Percentiles rank a stretch among this genome's conserved stretches.
Conservation (phyloP, 2,888 invertebrate species). For the Yponomeuta sedellus region DNA sequence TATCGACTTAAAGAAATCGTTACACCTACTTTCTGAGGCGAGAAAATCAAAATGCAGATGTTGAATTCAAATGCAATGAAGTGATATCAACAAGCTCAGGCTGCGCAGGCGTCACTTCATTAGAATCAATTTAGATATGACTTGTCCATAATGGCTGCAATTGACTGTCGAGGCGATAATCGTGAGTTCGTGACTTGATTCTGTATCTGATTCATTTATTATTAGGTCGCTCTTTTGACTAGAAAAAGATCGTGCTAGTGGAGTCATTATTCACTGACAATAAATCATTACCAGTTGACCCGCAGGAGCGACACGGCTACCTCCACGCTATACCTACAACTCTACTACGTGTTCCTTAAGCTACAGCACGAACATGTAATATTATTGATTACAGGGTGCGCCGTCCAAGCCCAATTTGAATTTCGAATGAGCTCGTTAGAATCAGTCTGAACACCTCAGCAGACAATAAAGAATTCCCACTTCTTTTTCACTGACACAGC, state of each 20-base stretch:
- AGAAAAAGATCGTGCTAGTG: background rate
- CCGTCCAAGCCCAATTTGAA: conserved; percentile 66
- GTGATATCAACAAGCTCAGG: background rate
- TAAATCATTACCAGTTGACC: background rate
- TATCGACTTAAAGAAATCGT: background rate
- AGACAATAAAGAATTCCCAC: conserved; percentile 59
- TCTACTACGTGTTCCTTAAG: background rate
- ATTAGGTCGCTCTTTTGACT: too few species aligned
- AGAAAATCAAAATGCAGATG: conserved; percentile 7
- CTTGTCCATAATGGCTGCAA: background rate
- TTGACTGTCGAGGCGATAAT: conserved; percentile 31
- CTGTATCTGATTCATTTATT: background rate
- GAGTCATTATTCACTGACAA: background rate
- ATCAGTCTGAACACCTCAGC: conserved; percentile 51
- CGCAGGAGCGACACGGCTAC: background rate
- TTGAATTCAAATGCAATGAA: conserved; percentile 6
- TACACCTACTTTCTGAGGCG: background rate
- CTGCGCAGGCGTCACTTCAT: conserved; percentile 10
- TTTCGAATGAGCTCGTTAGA: conserved; percentile 75
- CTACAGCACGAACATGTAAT: conserved; percentile 67
- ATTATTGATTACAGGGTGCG: conserved; percentile 73
- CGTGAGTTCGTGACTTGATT: background rate
- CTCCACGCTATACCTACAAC: background rate
- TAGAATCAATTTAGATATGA: conserved; percentile 11
- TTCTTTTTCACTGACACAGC: conserved; percentile 55